Percentiles rank a stretch among this genome's conserved stretches.
phyloP scores from a whole-genome alignment of 2,797 vertebrate genomes.

The Pteropus rufus region DNA sequence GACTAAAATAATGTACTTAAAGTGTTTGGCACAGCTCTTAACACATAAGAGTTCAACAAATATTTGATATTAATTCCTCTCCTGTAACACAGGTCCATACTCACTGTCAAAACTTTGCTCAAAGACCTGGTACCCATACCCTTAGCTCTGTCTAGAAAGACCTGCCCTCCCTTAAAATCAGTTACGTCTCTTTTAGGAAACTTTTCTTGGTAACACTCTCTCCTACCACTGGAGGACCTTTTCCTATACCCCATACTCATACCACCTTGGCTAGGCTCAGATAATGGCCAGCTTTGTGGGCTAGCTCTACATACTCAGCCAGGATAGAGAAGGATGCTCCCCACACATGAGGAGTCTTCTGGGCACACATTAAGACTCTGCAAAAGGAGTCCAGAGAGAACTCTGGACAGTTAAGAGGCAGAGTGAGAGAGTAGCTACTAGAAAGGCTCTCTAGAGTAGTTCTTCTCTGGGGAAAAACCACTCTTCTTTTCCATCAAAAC shows the following conservation, averaged over 20 bases:
- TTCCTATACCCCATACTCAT: neutral
- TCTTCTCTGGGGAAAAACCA: neutral
- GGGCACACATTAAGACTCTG: neutral
- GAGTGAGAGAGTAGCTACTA: neutral
- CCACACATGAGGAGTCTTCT: neutral
- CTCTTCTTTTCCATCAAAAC: neutral
- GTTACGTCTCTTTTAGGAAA: constrained; percentile 4
- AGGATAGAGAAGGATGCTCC: neutral
- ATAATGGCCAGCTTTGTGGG: neutral
- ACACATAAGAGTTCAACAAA: constrained; percentile 27
- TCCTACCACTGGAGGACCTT: neutral
- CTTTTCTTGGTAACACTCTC: neutral
- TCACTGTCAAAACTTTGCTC: neutral
- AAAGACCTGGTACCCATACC: neutral
- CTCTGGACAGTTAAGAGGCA: neutral
- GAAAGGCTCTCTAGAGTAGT: neutral
- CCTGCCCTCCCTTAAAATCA: neutral
- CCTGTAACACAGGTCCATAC: neutral
- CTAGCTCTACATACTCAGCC: neutral
- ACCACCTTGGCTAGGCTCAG: neutral
- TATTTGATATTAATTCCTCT: constrained; percentile 6
- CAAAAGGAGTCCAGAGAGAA: neutral
- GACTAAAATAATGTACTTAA: neutral
- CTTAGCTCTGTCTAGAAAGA: neutral
- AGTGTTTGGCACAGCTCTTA: neutral